Evolutionary conservation across 2,797 vertebrate genomes (phyloP).

Genomic region (Diplodus sargus): DNA sequence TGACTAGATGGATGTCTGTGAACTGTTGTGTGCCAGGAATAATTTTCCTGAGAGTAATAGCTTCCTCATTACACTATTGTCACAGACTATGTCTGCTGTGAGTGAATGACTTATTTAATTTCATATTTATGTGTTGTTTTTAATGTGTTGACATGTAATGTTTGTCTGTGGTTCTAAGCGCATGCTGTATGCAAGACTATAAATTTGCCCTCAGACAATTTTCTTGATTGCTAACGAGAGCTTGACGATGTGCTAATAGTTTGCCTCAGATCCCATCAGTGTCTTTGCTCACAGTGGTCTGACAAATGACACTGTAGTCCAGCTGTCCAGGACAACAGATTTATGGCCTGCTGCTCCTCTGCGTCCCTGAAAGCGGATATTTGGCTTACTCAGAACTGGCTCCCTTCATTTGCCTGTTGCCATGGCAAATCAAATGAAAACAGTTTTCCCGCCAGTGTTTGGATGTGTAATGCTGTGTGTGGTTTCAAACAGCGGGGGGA

Average conservation of each 20-base stretch:
- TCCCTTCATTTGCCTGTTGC: conserved; percentile 76
- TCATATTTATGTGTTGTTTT: not conserved
- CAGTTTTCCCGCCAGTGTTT: conserved; percentile 57
- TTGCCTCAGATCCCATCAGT: conserved; percentile 31
- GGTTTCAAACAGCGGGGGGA: conserved; percentile 66
- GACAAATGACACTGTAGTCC: conserved; percentile 53
- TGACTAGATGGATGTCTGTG: conserved; percentile 4
- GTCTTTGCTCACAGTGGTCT: conserved; percentile 44
- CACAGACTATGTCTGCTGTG: not conserved
- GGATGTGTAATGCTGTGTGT: conserved; percentile 63
- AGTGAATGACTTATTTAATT: not conserved
- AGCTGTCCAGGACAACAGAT: conserved; percentile 66
- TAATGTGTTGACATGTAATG: conserved; percentile 8
- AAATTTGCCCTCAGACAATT: conserved; percentile 4
- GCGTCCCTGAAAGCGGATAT: conserved; percentile 65
- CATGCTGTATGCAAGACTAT: not conserved
- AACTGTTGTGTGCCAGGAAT: conserved; percentile 9
- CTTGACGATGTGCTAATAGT: conserved; percentile 24
- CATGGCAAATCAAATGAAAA: conserved; percentile 79
- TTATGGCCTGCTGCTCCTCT: conserved; percentile 50
- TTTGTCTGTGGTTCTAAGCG: conserved; percentile 17
- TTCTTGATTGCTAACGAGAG: conserved; percentile 26
- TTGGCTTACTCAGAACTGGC: conserved; percentile 61
- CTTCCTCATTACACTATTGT: not conserved
- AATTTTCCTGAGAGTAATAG: conserved; percentile 5